Evolutionary conservation across 2,888 invertebrate genomes (phyloP), one percentile per base, ranked within the genome.

Genomic region (Subacronicta megacephala): DNA sequence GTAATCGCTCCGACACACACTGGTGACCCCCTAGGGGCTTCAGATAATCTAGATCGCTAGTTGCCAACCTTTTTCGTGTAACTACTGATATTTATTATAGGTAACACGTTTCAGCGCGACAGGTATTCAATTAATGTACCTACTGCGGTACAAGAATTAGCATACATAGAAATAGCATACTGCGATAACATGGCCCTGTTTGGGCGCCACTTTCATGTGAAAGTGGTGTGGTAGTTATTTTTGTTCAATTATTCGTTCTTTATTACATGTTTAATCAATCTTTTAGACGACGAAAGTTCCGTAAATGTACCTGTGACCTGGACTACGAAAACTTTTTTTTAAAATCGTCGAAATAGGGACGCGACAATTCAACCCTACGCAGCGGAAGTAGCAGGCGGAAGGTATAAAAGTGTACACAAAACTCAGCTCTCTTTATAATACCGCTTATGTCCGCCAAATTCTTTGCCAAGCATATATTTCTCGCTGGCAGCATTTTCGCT

Each of bases 21-120:
- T 51, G 43, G 50, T 43, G 57, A 63, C 57, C 71, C 68, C 46
- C 71, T 42, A 15, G 42, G 37, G 50, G 35, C 50, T 37, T 40
- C 12, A 36, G 37, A 37, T 59, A 59, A 50, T 59, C 50, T 40
- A 50, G 60, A 50, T 43, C 5, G n/a, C n/a, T 12, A 6, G n/a
- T n/a, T 31, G 31, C n/a, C n/a, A 31, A 31, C 31, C 31, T 31
- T 31, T 31, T 31, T 31, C 31, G 31, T 6, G n/a, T 29, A 10
- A 12, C 12, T n/a, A 31, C 31, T n/a, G 5, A n/a, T 31, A 3
- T 26, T 26, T 26, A 26, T 26, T 10, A 26, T 23, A 26, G 3
- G 26, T n/a, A n/a, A n/a, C n/a, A n/a, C n/a, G n/a, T n/a, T n/a
- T n/a, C n/a, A n/a, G n/a, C n/a, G n/a, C n/a, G n/a, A n/a, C n/a